These are phyloP conservation scores for Drosophila melanogaster DNA, from an alignment of 1,140 invertebrate species.

Conservation along the genomic window DNA sequence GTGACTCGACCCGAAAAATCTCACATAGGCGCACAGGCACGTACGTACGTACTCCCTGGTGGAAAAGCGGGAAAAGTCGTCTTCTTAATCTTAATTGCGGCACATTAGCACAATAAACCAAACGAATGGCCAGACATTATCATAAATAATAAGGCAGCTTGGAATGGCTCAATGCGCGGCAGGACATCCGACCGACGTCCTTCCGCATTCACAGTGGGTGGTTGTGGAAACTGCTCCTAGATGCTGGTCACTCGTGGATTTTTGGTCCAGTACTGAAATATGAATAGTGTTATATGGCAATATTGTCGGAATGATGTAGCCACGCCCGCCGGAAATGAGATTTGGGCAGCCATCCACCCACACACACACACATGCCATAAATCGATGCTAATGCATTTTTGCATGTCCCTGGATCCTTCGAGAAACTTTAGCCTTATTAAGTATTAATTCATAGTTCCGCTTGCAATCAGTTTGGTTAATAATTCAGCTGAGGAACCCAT, in stretches of 20 bases:
- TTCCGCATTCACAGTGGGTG: conserved; percentile 1
- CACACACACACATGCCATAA: conserved; percentile 35
- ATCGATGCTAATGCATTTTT: conserved; percentile 74
- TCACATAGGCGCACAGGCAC: conserved; percentile 24
- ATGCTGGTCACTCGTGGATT: conserved; percentile 36
- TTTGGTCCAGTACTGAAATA: conserved; percentile 64
- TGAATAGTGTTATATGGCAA: conserved; percentile 74
- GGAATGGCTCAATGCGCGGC: conserved; percentile 71
- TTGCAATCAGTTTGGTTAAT: conserved; percentile 74
- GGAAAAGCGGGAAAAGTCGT: conserved; percentile 67
- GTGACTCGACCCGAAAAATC: not conserved
- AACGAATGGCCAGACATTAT: conserved; percentile 82
- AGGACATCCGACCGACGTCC: conserved; percentile 69
- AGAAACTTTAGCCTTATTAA: conserved; percentile 36
- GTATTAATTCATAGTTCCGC: conserved; percentile 56
- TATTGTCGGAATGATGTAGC: conserved; percentile 41
- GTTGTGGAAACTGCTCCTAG: not conserved
- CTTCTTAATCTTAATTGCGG: conserved; percentile 83
- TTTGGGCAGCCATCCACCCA: conserved; percentile 15
- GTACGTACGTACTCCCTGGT: conserved; percentile 21
- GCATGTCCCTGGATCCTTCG: conserved; percentile 39
- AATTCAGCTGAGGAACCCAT: conserved; percentile 42
- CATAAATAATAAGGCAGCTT: conserved; percentile 78
- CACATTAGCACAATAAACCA: conserved; percentile 84
- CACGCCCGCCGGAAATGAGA: conserved; percentile 57